Base-by-base conservation (phyloP, 2,888 invertebrate species). In the Calameuta filiformis region DNA sequence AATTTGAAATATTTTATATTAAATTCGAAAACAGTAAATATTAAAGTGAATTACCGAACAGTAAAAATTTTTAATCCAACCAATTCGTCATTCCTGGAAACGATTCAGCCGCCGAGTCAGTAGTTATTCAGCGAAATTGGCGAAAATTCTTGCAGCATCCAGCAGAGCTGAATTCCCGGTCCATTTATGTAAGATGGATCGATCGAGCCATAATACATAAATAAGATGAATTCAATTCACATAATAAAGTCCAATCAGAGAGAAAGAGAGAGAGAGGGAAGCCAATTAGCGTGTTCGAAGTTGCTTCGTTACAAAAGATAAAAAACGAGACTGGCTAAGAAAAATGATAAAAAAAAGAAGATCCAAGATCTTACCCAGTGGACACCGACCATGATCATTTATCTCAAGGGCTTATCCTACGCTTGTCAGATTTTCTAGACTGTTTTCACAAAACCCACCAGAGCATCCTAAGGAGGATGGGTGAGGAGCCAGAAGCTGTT, bases 401-500 rank as follows among this genome's bases (percentile, higher is more conserved):
- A 56, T 56, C 56, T 56, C 23, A 9, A 56, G 56, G 56, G 56
- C 9, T 56, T 9, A 56, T 56, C 56, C 56, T 56, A 56, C 56
- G 56, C 56, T 56, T 56, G 56, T 56, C 56, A 56, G 23, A 56
- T 56, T 23, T 56, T 56, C 56, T 23, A 23, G 56, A 23, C 56
- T 56, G 56, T 56, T 23, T 56, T 23, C 56, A 56, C 56, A 15
- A 23, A 56, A 56, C 9, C 56, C 56, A 56, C 23, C 56, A 1
- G 56, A 2, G 23, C 56, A 15, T 56, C 56, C 56, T 23, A 23
- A 56, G 23, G 23, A 56, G 56, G 56, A 56, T 56, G 23, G 56
- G 56, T 23, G 77, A 74, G 79, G 75, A 77, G 71, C 56, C 71
- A 80, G 80, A 71, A 77, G 77, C 81, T 76, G 83, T 81, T 84